Evolutionary conservation across 2,888 invertebrate genomes (phyloP).

Genomic region (Orthosia gothica): DNA sequence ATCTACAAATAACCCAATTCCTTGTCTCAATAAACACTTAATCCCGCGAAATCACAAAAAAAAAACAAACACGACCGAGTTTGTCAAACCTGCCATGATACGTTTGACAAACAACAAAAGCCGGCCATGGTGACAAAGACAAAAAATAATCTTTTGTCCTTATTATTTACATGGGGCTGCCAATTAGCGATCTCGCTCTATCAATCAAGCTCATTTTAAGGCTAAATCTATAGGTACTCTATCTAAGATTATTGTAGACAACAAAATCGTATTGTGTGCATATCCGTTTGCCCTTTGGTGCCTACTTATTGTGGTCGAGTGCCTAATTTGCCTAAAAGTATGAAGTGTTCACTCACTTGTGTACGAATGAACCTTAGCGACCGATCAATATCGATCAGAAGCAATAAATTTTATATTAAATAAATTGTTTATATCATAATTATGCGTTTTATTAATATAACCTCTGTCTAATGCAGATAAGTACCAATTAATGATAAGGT

Average conservation of each 20-base stretch:
- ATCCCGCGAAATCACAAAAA: no score
- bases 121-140: no score
- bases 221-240: no score
- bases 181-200: no score
- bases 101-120: no score
- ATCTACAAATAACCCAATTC: no score
- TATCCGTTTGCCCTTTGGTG: conserved; percentile 54
- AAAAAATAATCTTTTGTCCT: no score
- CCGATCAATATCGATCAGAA: conserved; percentile 60
- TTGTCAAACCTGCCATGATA: no score
- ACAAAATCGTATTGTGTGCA: conserved; percentile 15
- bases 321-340: conserved; percentile 71
- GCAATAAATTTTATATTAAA: conserved; percentile 75
- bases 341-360: conserved; percentile 69
- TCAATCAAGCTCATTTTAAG: no score
- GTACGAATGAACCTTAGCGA: conserved; percentile 46
- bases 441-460: conserved; percentile 40
- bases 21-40: no score
- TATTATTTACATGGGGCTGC: no score
- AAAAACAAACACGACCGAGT: no score
- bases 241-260: conserved; percentile 16
- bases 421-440: conserved; percentile 54
- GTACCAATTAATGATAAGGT: conserved; percentile 1
- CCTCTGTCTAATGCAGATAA: background rate
- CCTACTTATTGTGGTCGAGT: conserved; percentile 64